Base-by-base conservation (phyloP, 2,888 invertebrate genomes). In the Phyto melanocephala region DNA sequence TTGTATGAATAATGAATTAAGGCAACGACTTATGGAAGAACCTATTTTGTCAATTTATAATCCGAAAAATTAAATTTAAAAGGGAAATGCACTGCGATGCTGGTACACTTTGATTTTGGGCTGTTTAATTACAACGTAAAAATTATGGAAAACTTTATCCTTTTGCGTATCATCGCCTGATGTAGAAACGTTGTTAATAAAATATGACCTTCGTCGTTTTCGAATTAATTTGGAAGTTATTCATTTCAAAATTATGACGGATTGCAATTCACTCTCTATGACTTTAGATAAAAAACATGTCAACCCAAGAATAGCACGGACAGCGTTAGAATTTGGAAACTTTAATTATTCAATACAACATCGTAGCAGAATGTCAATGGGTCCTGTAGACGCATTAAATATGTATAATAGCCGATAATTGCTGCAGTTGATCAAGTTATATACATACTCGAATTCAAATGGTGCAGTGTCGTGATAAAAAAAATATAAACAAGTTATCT, bases 171-270 rank as follows among this genome's bases (percentile, higher is more conserved):
- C 35, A 7, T 35, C 75, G n/a, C 50, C 74, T 2, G 52, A 42
- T 1, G 37, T 3, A 7, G n/a, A n/a, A n/a, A n/a, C n/a, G n/a
- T n/a, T n/a, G n/a, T n/a, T n/a, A n/a, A n/a, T n/a, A n/a, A n/a
- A n/a, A n/a, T n/a, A n/a, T n/a, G n/a, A n/a, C n/a, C n/a, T n/a
- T n/a, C n/a, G n/a, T n/a, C n/a, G n/a, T n/a, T n/a, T n/a, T n/a
- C n/a, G 76, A 84, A 76, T 72, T 84, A 10, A 60, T 84, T 2
- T 87, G 87, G 63, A 86, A 88, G 60, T n/a, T n/a, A n/a, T n/a
- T n/a, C 40, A 10, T 13, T 40, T 40, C 13, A 40, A 40, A 40
- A 40, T 40, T 40, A 10, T 40, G 10, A 40, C 40, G 40, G 40
- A 40, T 40, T 40, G 40, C 13, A 40, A 10, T 40, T n/a, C n/a